Evolutionary conservation across 2,113 vertebrate species (phyloP).

Genomic region (Forbesichthys agassizii): DNA sequence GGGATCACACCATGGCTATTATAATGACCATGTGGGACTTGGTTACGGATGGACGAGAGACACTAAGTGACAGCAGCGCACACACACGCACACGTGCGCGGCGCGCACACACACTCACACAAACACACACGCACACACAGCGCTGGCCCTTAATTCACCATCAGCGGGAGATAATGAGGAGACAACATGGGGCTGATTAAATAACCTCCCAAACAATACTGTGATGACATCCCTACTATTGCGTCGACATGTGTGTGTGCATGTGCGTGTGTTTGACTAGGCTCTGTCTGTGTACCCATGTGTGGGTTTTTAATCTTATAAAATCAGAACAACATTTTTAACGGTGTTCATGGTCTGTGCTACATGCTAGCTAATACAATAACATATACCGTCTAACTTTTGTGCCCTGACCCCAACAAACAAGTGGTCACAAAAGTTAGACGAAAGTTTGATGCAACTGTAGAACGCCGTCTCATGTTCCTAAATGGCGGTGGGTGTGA

Average conservation of each 20-base stretch:
- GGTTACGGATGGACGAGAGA: constrained; percentile 26
- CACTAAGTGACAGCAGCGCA: constrained; percentile 15
- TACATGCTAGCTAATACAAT: too few relatives aligned
- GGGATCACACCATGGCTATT: background rate
- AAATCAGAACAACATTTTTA: background rate
- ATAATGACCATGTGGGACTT: constrained; percentile 39
- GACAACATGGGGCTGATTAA: constrained; percentile 63
- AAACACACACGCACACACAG: constrained; percentile 17
- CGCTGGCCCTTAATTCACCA: constrained; percentile 52
- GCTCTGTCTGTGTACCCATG: background rate
- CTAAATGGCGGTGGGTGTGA: background rate
- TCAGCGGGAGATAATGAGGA: constrained; percentile 64
- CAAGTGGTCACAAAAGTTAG: too few relatives aligned
- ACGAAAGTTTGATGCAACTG: too few relatives aligned
- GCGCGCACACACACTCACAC: too few relatives aligned
- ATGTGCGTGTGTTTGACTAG: background rate
- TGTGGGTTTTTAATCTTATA: background rate
- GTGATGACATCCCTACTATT: constrained; percentile 29
- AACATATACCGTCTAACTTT: too few relatives aligned
- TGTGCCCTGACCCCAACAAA: too few relatives aligned
- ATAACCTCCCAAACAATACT: constrained; percentile 55
- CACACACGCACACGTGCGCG: background rate
- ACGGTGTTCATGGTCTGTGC: too few relatives aligned
- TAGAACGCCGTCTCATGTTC: too few relatives aligned
- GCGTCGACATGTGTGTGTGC: background rate